A percentile compares a stretch with the other conserved stretches of the same genome.
These are phyloP conservation scores for Penaeus vannamei DNA, from an alignment of 1,140 invertebrate genomes.

Conservation along the genomic window DNA sequence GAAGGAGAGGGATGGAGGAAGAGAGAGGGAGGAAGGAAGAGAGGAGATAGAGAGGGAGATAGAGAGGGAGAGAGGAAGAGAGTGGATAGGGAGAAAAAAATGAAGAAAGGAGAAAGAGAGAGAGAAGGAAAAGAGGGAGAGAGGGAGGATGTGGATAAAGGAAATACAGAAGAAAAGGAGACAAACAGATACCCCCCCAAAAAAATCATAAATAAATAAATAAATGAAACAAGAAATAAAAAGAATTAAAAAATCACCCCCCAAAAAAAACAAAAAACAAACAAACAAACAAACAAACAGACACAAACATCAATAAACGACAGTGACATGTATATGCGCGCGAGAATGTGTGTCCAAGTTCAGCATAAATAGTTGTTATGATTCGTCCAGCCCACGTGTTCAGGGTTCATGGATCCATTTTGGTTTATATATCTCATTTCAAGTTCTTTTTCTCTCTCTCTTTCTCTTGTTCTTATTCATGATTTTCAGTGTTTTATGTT, in stretches of 20 bases:
- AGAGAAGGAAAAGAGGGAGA: conserved; percentile 22
- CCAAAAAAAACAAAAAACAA: no score
- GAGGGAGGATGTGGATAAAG: no score
- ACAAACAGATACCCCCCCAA: background rate
- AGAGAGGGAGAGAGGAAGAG: background rate
- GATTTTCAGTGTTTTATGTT: no score
- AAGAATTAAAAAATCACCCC: background rate
- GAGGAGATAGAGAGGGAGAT: background rate
- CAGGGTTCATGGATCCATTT: no score
- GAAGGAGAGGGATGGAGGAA: conserved; percentile 7
- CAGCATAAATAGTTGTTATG: no score
- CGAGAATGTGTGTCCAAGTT: conserved; percentile 18
- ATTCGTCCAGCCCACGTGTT: no score
- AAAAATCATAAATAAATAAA: background rate
- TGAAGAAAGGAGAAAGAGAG: conserved; percentile 27
- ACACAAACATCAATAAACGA: background rate
- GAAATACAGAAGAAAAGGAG: background rate
- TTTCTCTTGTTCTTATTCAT: no score
- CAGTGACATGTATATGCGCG: background rate
- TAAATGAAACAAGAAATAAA: background rate
- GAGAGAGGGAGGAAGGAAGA: background rate
- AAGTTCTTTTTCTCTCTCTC: no score
- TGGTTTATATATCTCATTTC: no score
- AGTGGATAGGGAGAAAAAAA: background rate
- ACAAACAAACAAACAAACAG: no score